These are phyloP conservation scores for Ernsta delagoae DNA, from an alignment of 2,888 invertebrate species.

Conservation along the genomic window DNA sequence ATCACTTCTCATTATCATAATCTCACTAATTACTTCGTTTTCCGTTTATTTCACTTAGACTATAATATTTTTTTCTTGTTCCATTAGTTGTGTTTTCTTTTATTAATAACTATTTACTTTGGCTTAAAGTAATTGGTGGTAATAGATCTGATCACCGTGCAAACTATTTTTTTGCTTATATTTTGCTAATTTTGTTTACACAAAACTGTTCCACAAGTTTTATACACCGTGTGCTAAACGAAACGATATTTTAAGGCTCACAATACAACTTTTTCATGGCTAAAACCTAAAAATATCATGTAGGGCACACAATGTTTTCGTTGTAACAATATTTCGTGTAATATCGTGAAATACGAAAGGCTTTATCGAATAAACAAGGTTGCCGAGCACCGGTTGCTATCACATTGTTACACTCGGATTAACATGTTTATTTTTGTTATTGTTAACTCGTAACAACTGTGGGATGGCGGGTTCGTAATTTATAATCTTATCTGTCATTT, in stretches of 20 bases:
- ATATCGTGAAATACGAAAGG: constrained; percentile 44
- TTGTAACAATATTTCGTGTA: constrained; percentile 36
- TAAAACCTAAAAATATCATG: constrained; percentile 11
- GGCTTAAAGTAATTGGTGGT: no score
- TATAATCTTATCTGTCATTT: constrained; percentile 45
- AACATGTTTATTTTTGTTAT: constrained; percentile 51
- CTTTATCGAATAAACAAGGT: constrained; percentile 63
- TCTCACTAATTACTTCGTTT: no score
- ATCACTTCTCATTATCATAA: no score
- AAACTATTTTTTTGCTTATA: no score
- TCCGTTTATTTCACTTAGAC: no score
- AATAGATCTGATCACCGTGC: no score
- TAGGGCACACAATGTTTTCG: constrained; percentile 7
- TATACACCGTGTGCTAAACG: not conserved
- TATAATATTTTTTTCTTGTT: no score
- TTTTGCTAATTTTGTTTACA: no score
- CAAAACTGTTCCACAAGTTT: not conserved
- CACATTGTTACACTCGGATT: constrained; percentile 66
- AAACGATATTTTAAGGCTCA: not conserved
- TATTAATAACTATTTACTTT: no score
- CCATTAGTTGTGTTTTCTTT: no score
- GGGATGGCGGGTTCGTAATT: constrained; percentile 27
- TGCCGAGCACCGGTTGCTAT: constrained; percentile 56
- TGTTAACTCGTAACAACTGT: constrained; percentile 45
- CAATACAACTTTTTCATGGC: not conserved